Evolutionary conservation across 2,797 vertebrate species (phyloP).

Genomic region (Vireo griseus): DNA sequence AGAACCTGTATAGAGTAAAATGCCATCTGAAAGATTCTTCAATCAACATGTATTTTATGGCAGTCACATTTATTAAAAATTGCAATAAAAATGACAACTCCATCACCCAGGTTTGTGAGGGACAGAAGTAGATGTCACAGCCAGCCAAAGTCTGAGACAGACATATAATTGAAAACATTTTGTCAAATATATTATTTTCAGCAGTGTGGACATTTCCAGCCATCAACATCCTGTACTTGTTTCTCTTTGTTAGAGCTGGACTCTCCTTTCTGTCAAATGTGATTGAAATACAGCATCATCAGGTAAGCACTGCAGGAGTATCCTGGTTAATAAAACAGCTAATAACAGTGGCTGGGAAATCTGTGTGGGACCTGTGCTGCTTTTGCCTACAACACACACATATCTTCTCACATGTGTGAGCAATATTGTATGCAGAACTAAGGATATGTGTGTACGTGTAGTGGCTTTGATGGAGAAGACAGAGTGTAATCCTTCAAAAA

Average conservation of each 20-base stretch:
- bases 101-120: not conserved
- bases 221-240: not conserved
- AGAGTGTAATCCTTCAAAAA: not conserved
- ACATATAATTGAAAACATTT: not conserved
- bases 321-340: not conserved
- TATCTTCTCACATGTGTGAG: accelerated
- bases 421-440: not conserved
- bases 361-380: not conserved
- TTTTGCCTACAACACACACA: not conserved
- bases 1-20: not conserved
- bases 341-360: not conserved
- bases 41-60: not conserved
- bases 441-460: not conserved
- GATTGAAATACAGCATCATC: not conserved
- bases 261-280: not conserved
- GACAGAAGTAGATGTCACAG: not conserved
- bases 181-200: not conserved
- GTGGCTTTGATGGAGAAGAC: not conserved
- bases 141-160: not conserved
- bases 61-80: not conserved
- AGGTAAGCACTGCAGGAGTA: not conserved
- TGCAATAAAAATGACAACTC: not conserved
- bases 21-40: not conserved
- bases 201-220: not conserved
- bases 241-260: not conserved